Base-by-base conservation (phyloP, 2,113 vertebrate genomes). In the Xenopus laevis region DNA sequence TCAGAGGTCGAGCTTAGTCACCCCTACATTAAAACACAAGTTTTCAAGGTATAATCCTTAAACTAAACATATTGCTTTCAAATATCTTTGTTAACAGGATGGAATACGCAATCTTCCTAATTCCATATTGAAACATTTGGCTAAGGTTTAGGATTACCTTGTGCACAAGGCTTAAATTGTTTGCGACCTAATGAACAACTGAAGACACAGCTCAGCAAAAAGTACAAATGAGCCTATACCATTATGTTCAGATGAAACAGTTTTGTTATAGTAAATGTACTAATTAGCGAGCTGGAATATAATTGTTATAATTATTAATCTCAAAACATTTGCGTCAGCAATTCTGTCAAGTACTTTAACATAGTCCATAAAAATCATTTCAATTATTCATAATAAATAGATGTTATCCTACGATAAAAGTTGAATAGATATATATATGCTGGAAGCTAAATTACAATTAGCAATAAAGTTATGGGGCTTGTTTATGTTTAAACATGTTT, bases 131-230 rank as follows among this genome's bases (percentile, higher is more conserved):
- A 20, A 70, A 70, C 27, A 8, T 59, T 45, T 12, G 18, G 53
- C 68, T 70, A 70, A 44, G 53, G 52, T 58, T 69, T 58, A 58
- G 20, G 52, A 69, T 58, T 58, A 12, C 46, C 13, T 62, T 20
- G 15, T 62, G n/a, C 23, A n/a, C 68, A 12, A 33, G 12, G 20
- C 67, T 40, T 30, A 16, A 67, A n/a, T 17, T 13, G 21, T n/a
- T 67, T 59, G 44, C 47, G 15, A 67, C 65, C 20, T 65, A 60
- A 30, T 74, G 47, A 23, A 8, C 27, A 50, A 27, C 5, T 6
- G 21, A 55, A 59, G 15, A 45, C 44, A 27, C 15, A 74, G 21
- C 50, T 30, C 11, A 23, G 40, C 27, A 74, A 61, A 74, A 52
- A 74, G 47, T 68, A 61, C 45, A 59, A 8, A 61, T 13, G n/a